phyloP scores from a whole-genome alignment of 2,888 invertebrate genomes.

The Bedellia somnulentella region DNA sequence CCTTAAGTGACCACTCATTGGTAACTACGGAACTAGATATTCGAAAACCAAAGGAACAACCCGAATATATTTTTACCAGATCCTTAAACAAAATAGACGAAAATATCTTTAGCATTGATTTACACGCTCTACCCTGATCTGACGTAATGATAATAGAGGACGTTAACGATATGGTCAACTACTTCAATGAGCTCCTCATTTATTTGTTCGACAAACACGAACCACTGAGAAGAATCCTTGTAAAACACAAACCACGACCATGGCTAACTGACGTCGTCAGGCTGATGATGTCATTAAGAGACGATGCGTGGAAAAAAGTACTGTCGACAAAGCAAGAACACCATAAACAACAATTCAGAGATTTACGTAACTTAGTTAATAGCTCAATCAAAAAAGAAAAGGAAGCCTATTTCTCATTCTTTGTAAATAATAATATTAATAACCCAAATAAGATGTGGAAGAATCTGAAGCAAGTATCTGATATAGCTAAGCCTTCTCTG shows the following conservation, averaged over 20 bases:
- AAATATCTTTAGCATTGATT: background rate
- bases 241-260: background rate
- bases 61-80: background rate
- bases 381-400: conserved; percentile 3
- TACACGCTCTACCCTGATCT: background rate
- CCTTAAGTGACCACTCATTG: conserved; percentile 2
- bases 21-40: background rate
- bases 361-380: no score
- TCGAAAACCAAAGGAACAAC: background rate
- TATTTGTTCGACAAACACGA: conserved; percentile 1
- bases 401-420: background rate
- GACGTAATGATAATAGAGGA: background rate
- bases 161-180: background rate
- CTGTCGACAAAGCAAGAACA: background rate
- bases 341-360: background rate
- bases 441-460: no score
- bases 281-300: conserved; percentile 1
- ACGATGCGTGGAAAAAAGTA: background rate
- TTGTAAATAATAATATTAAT: no score
- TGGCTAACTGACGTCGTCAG: conserved; percentile 2
- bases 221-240: background rate
- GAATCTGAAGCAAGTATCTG: no score
- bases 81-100: background rate
- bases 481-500: background rate
- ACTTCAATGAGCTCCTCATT: background rate